Evolutionary conservation across 2,797 vertebrate species (phyloP), one percentile per base, ranked within the genome.

Genomic region (Todus mexicanus): DNA sequence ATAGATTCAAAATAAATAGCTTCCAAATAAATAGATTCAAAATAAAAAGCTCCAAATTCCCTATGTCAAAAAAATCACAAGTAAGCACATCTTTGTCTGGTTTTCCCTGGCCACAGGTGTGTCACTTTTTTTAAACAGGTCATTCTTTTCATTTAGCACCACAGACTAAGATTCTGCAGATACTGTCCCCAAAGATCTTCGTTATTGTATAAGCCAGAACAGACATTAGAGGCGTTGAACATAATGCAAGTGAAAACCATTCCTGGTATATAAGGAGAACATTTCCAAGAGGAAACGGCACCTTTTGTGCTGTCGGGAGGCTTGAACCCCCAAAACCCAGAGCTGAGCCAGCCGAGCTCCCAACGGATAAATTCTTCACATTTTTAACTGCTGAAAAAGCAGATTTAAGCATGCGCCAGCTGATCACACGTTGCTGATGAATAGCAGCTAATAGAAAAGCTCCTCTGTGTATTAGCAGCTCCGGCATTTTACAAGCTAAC

Each of bases 401-500:
- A 89, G 64, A 87, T 74, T 92, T 74, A 73, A 91, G 64, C 45
- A 33, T 26, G 38, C 33, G 42, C 13, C 42, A 87, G 59, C 72
- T 94, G 70, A 79, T 87, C 83, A 65, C 47, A 65, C 59, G 31
- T 54, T 75, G 45, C 33, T 73, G 75, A 74, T 66, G 90, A 91
- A 47, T 72, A 91, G 10, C 47, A 88, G 77, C 59, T 86, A 38
- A 71, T 11, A 79, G 61, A 88, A 95, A 80, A 90, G 60, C 84
- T 94, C 88, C 81, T 92, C 77, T 53, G 68, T 45, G 71, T 60
- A 82, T 35, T 51, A 90, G 78, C 86, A 95, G 38, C 64, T 82
- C 64, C 40, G 43, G 53, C 84, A 53, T 64, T 94, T 93, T 82
- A 73, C 45, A 89, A 89, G 65, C 73, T 73, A 77, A 84, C n/a